Percentiles rank a stretch among this genome's conserved stretches.
Conservation (phyloP, 2,888 invertebrate species). For the Eremobia ochroleuca region DNA sequence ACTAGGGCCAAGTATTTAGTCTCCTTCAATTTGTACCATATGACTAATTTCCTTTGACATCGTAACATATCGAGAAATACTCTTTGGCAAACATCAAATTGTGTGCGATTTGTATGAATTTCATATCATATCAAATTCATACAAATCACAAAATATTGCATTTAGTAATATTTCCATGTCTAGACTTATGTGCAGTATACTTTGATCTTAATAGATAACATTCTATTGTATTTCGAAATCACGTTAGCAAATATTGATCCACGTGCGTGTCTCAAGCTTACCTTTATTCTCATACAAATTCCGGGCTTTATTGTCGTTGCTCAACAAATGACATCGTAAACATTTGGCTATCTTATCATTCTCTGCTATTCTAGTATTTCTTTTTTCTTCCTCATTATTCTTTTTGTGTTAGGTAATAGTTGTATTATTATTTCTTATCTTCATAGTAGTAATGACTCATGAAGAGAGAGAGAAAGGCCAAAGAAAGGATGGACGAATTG, state of each 20-base stretch:
- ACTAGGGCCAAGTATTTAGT: slow-evolving; percentile 12
- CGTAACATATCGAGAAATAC: slow-evolving; percentile 5
- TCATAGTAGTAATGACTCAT: neutral
- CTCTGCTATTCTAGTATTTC: slow-evolving; percentile 14
- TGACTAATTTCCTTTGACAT: slow-evolving; percentile 14
- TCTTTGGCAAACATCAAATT: neutral
- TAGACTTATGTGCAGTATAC: neutral
- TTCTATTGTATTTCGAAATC: slow-evolving; percentile 37
- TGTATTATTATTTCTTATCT: slow-evolving; percentile 4
- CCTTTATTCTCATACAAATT: slow-evolving; percentile 15
- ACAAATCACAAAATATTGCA: neutral
- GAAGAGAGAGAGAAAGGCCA: neutral
- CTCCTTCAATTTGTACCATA: slow-evolving; percentile 9
- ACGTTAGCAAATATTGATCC: slow-evolving; percentile 43
- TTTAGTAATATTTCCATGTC: neutral
- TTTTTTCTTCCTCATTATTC: neutral
- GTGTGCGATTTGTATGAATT: neutral
- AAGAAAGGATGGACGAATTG: neutral
- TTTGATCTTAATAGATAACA: slow-evolving; percentile 6
- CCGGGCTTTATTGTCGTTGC: slow-evolving; percentile 32
- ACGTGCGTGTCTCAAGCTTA: slow-evolving; percentile 21
- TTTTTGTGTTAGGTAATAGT: neutral
- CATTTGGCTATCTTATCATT: slow-evolving; percentile 28
- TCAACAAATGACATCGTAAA: slow-evolving; percentile 25
- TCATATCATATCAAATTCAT: too few species aligned